Conservation (phyloP, 2,113 vertebrate species). For the Agapornis roseicollis region DNA sequence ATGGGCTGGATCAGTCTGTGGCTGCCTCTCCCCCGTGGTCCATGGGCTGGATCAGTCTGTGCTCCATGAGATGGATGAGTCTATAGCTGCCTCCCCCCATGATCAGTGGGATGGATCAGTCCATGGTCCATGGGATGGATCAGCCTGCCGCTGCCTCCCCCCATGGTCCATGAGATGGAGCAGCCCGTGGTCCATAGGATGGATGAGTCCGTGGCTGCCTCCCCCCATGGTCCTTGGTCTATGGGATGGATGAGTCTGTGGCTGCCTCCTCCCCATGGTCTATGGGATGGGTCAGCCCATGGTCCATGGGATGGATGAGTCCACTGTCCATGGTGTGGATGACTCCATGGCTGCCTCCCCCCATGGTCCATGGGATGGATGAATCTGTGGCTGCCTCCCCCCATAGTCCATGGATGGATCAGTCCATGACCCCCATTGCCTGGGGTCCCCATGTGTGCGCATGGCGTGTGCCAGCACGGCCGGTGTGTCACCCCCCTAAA, state of each 20-base stretch:
- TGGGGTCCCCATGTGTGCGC: not conserved
- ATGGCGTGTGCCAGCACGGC: conserved; percentile 37
- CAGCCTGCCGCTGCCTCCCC: not conserved
- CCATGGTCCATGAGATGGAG: not conserved
- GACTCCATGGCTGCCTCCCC: too few species aligned
- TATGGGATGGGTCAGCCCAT: too few species aligned
- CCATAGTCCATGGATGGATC: not conserved
- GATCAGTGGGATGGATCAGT: too few species aligned
- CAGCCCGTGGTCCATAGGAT: not conserved
- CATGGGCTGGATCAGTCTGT: not conserved
- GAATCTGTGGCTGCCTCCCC: not conserved
- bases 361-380: too few species aligned
- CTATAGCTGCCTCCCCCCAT: not conserved
- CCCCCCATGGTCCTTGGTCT: too few species aligned
- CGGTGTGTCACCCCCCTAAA: not conserved
- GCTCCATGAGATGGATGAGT: not conserved
- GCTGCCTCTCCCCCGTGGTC: too few species aligned
- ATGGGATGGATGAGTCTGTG: too few species aligned
- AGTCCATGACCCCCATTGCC: not conserved
- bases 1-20: not conserved
- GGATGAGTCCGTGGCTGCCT: not conserved
- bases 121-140: not conserved
- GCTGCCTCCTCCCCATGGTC: too few species aligned
- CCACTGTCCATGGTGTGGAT: too few species aligned
- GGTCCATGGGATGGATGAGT: too few species aligned